A percentile compares a stretch with the other conserved stretches of the same genome.
phyloP scores from a whole-genome alignment of 2,888 invertebrate species.

The Baronia brevicornis region DNA sequence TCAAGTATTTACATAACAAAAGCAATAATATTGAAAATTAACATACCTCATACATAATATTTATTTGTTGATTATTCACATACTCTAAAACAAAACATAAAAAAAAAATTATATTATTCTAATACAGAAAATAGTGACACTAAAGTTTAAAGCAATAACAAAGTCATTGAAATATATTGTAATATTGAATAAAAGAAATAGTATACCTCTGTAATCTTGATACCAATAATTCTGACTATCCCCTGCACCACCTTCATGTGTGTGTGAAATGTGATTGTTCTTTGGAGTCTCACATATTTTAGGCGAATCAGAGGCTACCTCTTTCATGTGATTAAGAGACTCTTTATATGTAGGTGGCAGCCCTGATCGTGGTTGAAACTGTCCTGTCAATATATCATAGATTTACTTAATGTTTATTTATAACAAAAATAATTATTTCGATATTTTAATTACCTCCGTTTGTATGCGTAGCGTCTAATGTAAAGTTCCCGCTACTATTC shows the following conservation, averaged over 20 bases:
- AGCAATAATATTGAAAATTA: background rate
- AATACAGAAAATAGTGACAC: background rate
- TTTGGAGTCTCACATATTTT: slow-evolving; percentile 58
- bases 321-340: slow-evolving; percentile 57
- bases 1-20: background rate
- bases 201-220: slow-evolving; percentile 54
- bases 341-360: slow-evolving; percentile 62
- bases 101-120: slow-evolving; percentile 1
- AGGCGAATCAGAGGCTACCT: slow-evolving; percentile 43
- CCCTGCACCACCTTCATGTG: slow-evolving; percentile 53
- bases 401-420: background rate
- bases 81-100: slow-evolving; percentile 27
- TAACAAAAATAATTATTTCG: background rate
- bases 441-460: slow-evolving; percentile 38
- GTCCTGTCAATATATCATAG: slow-evolving; percentile 26
- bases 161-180: background rate
- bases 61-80: slow-evolving; percentile 57
- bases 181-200: slow-evolving; percentile 2
- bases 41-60: slow-evolving; percentile 63
- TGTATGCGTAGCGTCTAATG: slow-evolving; percentile 46
- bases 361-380: slow-evolving; percentile 38
- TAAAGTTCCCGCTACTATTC: slow-evolving; percentile 70
- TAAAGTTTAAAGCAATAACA: background rate
- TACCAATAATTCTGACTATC: slow-evolving; percentile 63
- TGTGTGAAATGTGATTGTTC: slow-evolving; percentile 36